A percentile compares a stretch with the other conserved stretches of the same genome.
These are phyloP conservation scores for Hermatobates lingyangjiaoensis DNA, from an alignment of 1,140 invertebrate genomes.

Conservation along the genomic window DNA sequence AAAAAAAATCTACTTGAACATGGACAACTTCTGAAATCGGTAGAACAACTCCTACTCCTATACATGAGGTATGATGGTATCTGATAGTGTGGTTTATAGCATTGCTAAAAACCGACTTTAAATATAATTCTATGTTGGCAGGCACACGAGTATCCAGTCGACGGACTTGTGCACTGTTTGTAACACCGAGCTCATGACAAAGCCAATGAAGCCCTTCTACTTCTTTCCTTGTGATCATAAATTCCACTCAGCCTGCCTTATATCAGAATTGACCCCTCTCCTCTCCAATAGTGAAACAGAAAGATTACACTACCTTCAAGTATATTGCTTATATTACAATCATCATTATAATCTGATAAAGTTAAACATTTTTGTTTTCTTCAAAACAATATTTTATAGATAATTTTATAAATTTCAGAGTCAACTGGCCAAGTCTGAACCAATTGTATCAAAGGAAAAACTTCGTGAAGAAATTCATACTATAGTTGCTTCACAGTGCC, in stretches of 20 bases:
- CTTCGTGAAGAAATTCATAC: conserved; percentile 70
- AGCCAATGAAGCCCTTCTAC: conserved; percentile 73
- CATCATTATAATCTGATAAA: background rate
- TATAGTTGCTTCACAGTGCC: conserved; percentile 74
- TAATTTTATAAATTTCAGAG: conserved; percentile 33
- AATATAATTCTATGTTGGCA: conserved; percentile 19
- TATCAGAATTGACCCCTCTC: conserved; percentile 52
- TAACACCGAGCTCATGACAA: conserved; percentile 52
- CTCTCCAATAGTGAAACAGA: conserved; percentile 28
- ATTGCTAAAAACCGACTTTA: background rate
- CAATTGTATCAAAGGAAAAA: conserved; percentile 35
- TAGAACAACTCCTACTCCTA: background rate
- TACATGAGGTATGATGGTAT: background rate
- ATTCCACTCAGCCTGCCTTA: conserved; percentile 88
- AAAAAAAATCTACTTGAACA: background rate
- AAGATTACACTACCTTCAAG: conserved; percentile 32
- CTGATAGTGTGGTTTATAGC: background rate
- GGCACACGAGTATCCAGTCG: conserved; percentile 53
- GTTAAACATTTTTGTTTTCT: background rate
- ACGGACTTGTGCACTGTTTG: conserved; percentile 68
- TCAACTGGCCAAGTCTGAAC: conserved; percentile 32
- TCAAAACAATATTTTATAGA: background rate
- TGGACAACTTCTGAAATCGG: background rate
- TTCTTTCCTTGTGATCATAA: conserved; percentile 86
- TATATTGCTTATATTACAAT: conserved; percentile 11